Conservation (phyloP, 1,140 invertebrate genomes). For the Orius laevigatus region DNA sequence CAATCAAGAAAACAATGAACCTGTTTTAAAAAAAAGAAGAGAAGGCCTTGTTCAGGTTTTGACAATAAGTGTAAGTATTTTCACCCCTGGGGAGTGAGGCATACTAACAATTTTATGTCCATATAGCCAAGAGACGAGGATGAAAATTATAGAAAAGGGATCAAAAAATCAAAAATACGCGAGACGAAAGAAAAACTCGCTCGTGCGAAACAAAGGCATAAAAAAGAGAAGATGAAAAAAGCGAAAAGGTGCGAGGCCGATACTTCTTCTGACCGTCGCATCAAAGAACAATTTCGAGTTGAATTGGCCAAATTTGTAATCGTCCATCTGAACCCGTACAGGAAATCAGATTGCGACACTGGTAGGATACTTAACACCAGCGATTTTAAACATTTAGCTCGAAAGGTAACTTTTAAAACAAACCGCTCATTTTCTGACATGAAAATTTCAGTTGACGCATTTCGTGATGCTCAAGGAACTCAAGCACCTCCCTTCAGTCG, state of each 20-base stretch:
- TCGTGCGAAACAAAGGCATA: constrained; percentile 39
- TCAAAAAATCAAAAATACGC: constrained; percentile 27
- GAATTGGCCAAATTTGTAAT: constrained; percentile 84
- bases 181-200: constrained; percentile 63
- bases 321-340: constrained; percentile 74
- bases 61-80: constrained; percentile 47
- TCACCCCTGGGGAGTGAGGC: not conserved
- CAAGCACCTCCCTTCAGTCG: constrained; percentile 75
- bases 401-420: constrained; percentile 51
- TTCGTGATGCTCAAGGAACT: constrained; percentile 84
- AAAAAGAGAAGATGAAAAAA: constrained; percentile 11
- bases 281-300: constrained; percentile 75
- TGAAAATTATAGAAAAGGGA: constrained; percentile 46
- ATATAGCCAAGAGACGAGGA: constrained; percentile 56
- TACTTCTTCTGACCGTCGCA: constrained; percentile 37
- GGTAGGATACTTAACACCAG: constrained; percentile 76
- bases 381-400: constrained; percentile 89
- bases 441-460: constrained; percentile 67
- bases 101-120: not conserved
- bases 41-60: constrained; percentile 45
- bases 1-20: constrained; percentile 9
- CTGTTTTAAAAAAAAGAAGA: constrained; percentile 25
- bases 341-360: constrained; percentile 63
- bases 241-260: constrained; percentile 27
- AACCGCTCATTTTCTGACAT: not conserved